Conservation (phyloP, 2,797 vertebrate genomes). For the Paratrypauchen microcephalus region DNA sequence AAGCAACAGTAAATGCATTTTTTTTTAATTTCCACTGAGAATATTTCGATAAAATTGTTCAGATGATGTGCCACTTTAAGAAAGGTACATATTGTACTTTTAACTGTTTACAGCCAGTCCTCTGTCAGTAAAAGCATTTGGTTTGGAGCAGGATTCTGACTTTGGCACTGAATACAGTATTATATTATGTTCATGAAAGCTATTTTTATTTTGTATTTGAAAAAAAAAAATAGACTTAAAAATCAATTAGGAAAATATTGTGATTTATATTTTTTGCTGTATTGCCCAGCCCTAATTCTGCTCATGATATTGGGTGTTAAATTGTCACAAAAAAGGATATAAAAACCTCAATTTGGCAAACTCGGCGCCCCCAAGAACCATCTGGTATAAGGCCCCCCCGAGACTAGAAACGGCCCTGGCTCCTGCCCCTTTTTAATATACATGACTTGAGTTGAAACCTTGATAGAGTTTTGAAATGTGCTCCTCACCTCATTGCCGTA, state of each 20-base stretch:
- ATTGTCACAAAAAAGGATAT: not conserved
- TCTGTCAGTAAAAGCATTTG: too few relatives aligned
- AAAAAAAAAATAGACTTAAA: not conserved
- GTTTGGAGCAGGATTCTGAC: too few relatives aligned
- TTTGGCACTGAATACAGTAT: too few relatives aligned
- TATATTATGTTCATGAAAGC: too few relatives aligned
- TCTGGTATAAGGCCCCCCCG: not conserved
- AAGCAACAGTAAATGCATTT: too few relatives aligned
- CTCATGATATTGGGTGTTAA: not conserved
- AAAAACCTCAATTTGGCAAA: slow-evolving; percentile 3
- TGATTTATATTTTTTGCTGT: not conserved
- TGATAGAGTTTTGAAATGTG: not conserved
- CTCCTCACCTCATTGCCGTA: slow-evolving; percentile 94
- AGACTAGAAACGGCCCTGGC: not conserved
- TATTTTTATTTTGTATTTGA: too few relatives aligned
- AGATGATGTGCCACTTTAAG: too few relatives aligned
- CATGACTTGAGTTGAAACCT: not conserved
- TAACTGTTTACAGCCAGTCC: too few relatives aligned
- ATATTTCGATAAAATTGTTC: too few relatives aligned
- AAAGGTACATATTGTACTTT: too few relatives aligned
- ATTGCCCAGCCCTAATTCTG: not conserved
- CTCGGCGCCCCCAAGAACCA: not conserved
- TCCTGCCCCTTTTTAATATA: not conserved
- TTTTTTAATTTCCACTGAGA: too few relatives aligned
- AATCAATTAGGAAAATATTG: not conserved